Evolutionary conservation across 2,797 vertebrate genomes (phyloP), one percentile per base, ranked within the genome.

Genomic region (Zalophus californianus): DNA sequence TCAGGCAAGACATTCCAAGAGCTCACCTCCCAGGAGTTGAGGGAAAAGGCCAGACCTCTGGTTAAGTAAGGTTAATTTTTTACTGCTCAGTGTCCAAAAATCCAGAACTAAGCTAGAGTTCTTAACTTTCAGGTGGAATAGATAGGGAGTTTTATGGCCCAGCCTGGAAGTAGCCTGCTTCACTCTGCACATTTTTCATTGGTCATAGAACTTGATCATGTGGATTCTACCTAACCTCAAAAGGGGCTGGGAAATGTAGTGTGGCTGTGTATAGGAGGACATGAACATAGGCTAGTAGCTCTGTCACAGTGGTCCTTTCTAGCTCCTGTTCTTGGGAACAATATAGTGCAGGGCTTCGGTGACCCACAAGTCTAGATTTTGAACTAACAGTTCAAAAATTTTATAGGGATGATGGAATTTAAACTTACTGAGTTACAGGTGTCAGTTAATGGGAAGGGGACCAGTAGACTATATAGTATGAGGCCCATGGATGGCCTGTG

Each of bases 81-180:
- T 96, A 89, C 80, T 54, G 54, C n/a, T 70, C 62, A 73, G 27
- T 48, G 7, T 72, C 5, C n/a, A 92, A 90, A 94, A 86, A 87
- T 56, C 44, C 62, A 80, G 54, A 93, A 80, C 5, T 90, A 78
- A 60, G 16, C 25, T 80, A 15, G 15, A 70, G 41, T 73, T 73
- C 12, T 73, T 41, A 44, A 73, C 23, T 2, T 73, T 44, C 38
- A 3, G 38, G 41, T 73, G 41, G 23, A 27, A 27, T 27, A 44
- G 32, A 56, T 14, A 54, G 15, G 18, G 16, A 73, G 82, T 1
- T 62, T 93, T 86, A 78, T 44, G 48, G 44, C 27, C 27, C 87
- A 48, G 12, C 6, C 11, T 95, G 50, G 35, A 96, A 56, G n/a
- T 64, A 20, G 27, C 25, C 35, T 88, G 29, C 12, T 48, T 85